Percentiles rank a stretch among this genome's conserved stretches.
These are phyloP conservation scores for Platorchestia sp. DNA, from an alignment of 1,140 invertebrate species.

Conservation along the genomic window DNA sequence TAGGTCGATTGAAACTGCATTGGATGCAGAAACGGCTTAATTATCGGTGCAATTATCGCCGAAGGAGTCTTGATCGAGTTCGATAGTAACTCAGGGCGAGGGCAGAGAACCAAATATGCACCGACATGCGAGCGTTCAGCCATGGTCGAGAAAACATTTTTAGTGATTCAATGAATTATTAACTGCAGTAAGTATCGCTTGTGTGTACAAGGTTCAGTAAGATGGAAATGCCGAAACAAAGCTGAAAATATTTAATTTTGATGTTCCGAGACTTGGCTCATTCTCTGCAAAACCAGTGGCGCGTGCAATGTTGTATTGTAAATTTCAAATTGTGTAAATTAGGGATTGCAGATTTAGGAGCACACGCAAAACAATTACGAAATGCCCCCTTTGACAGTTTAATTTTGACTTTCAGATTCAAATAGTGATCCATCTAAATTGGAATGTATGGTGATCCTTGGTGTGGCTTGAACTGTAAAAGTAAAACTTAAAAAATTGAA, in stretches of 20 bases:
- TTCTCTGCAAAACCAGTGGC: background rate
- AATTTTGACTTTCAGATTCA: no score
- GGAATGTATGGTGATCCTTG: no score
- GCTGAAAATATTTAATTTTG: background rate
- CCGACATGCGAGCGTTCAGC: background rate
- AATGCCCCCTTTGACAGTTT: no score
- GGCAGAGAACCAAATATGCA: background rate
- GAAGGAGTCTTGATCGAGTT: background rate
- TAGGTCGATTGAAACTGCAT: background rate
- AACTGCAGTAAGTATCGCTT: background rate
- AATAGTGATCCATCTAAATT: no score
- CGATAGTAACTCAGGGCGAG: background rate
- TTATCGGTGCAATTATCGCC: background rate
- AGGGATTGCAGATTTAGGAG: no score
- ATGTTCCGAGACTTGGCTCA: background rate
- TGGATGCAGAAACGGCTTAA: background rate
- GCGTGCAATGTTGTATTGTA: no score
- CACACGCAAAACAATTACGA: no score
- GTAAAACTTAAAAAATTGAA: no score
- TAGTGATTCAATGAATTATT: background rate
- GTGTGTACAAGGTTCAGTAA: background rate
- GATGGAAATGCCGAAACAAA: background rate
- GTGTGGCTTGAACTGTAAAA: no score
- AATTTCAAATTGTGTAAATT: no score
- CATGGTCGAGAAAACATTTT: background rate